Conservation (phyloP, 2,113 vertebrate species). For the Willisornis vidua region DNA sequence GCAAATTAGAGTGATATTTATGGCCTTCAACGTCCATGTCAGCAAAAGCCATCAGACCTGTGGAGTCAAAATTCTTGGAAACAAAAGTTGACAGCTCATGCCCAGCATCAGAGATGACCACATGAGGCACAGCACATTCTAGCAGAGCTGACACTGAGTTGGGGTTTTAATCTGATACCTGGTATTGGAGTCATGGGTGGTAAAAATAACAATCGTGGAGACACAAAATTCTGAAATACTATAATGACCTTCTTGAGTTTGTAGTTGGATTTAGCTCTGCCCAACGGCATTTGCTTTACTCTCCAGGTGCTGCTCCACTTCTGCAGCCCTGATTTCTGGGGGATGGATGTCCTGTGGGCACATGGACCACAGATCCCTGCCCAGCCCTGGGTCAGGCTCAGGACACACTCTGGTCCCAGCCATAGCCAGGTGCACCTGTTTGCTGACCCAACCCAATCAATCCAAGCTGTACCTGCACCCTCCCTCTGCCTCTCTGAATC, state of each 20-base stretch:
- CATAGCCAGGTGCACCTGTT: not conserved
- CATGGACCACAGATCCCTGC: too few relatives aligned
- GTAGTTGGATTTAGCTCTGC: not conserved
- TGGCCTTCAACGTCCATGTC: not conserved
- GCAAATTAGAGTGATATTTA: not conserved
- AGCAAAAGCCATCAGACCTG: not conserved
- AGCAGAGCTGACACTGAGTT: accelerated
- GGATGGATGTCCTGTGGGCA: not conserved
- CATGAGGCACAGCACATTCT: not conserved
- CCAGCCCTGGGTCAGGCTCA: not conserved
- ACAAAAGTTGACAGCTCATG: not conserved
- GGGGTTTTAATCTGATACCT: not conserved
- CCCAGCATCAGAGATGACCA: not conserved
- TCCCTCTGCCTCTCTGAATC: not conserved
- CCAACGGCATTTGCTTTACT: not conserved
- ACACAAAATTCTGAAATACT: not conserved
- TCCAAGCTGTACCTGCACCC: not conserved
- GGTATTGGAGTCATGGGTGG: not conserved
- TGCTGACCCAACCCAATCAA: not conserved
- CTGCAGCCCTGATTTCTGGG: not conserved
- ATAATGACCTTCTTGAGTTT: not conserved
- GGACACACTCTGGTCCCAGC: not conserved
- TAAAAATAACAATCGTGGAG: not conserved
- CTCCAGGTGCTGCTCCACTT: not conserved
- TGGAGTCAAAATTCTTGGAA: not conserved